Conservation (phyloP, 2,113 vertebrate genomes). For the Mormyrus iriodes region DNA sequence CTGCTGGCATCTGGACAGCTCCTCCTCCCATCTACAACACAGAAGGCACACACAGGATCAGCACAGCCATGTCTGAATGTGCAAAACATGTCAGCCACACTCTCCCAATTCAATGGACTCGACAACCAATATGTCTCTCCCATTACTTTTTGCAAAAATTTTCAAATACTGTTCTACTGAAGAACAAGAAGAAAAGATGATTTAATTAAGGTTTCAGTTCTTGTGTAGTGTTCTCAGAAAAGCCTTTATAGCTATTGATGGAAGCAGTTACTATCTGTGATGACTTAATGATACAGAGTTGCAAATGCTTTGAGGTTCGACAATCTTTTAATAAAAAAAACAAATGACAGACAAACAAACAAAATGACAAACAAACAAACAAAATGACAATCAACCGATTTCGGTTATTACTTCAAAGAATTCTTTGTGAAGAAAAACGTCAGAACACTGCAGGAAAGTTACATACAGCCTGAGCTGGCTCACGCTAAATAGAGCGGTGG, state of each 20-base stretch:
- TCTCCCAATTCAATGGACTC: background rate
- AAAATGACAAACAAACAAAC: background rate
- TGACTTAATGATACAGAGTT: background rate
- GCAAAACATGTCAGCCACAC: background rate
- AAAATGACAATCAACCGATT: too few relatives aligned
- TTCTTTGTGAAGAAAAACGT: background rate
- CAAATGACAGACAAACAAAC: background rate
- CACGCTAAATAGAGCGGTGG: too few relatives aligned
- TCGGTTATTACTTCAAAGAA: background rate
- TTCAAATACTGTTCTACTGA: too few relatives aligned
- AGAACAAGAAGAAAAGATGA: too few relatives aligned
- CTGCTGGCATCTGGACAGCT: slow-evolving; percentile 66
- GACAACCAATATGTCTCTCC: background rate
- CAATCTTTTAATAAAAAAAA: background rate
- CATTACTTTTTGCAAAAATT: background rate
- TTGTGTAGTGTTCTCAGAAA: background rate
- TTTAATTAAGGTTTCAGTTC: too few relatives aligned
- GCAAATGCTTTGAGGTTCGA: background rate
- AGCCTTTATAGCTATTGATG: background rate
- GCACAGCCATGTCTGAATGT: background rate
- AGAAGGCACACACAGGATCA: slow-evolving; percentile 32
- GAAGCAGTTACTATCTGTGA: background rate
- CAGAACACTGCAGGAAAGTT: background rate
- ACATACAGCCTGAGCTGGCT: background rate
- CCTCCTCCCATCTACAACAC: slow-evolving; percentile 78